Evolutionary conservation across 30 jellyfish, hydroid and myxozoan species (phyloP).

Genomic region (Chironex yamaguchii): DNA sequence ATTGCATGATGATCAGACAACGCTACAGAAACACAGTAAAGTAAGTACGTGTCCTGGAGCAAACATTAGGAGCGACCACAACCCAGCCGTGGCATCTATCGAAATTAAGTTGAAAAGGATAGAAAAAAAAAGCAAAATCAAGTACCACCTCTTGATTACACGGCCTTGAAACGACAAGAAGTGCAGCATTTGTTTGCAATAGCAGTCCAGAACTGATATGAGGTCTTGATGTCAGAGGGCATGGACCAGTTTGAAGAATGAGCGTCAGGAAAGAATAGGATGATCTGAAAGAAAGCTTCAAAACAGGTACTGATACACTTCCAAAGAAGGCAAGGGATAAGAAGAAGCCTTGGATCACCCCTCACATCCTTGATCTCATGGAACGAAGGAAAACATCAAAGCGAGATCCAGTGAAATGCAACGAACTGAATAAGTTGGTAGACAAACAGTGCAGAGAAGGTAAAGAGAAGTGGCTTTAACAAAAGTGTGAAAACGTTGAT

Average conservation of each 20-base stretch:
- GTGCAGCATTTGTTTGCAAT: background rate
- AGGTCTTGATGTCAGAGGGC: conserved; percentile 1
- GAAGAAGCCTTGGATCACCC: conserved; percentile 41
- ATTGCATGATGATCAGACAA: background rate
- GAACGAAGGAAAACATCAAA: background rate
- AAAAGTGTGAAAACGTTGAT: too few species aligned
- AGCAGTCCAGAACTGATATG: conserved; percentile 7
- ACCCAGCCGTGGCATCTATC: background rate
- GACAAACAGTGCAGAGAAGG: too few species aligned
- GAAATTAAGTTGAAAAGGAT: background rate
- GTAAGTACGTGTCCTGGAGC: conserved; percentile 25
- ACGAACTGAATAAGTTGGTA: too few species aligned
- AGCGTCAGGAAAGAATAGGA: background rate
- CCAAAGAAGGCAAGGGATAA: background rate
- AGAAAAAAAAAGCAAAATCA: background rate
- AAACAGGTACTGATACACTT: background rate
- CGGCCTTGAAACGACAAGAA: background rate
- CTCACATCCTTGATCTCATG: conserved; percentile 30
- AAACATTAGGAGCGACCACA: conserved; percentile 1
- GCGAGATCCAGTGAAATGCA: background rate
- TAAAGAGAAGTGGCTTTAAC: too few species aligned
- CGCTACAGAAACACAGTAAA: conserved; percentile 11
- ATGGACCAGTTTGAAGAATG: background rate
- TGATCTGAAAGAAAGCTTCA: background rate
- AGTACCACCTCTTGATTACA: background rate